phyloP scores from a whole-genome alignment of 2,888 invertebrate genomes.

The Itoplectis maculator region DNA sequence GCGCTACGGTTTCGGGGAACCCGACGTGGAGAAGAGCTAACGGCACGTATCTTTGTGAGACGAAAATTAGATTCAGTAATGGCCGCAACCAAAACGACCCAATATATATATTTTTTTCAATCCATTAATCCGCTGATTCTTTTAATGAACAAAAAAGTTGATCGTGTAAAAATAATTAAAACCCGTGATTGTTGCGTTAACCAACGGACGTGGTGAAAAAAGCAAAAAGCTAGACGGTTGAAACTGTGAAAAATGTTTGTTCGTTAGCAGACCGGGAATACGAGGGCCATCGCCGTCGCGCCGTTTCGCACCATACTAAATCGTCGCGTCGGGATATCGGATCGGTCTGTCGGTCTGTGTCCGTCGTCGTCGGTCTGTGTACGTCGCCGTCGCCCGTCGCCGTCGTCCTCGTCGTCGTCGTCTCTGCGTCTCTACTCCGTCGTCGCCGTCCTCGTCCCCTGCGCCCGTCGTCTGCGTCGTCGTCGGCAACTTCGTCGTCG shows the following conservation, averaged over 20 bases:
- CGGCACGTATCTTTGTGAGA: slow-evolving; percentile 44
- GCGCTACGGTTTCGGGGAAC: slow-evolving; percentile 67
- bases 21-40: slow-evolving; percentile 71
- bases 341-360: slow-evolving; percentile 68
- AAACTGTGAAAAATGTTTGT: slow-evolving; percentile 72
- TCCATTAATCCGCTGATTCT: neutral
- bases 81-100: slow-evolving; percentile 6
- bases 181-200: slow-evolving; percentile 53
- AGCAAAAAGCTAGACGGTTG: slow-evolving; percentile 51
- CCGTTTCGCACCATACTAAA: slow-evolving; percentile 94
- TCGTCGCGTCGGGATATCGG: slow-evolving; percentile 81
- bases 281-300: slow-evolving; percentile 93
- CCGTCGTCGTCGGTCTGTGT: slow-evolving; percentile 69
- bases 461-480: slow-evolving; percentile 57
- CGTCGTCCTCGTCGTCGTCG: slow-evolving; percentile 81
- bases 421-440: slow-evolving; percentile 74
- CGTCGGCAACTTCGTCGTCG: slow-evolving; percentile 73
- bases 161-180: neutral
- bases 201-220: slow-evolving; percentile 5
- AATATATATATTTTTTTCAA: neutral
- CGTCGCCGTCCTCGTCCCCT: slow-evolving; percentile 58
- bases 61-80: neutral
- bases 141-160: neutral
- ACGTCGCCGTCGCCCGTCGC: slow-evolving; percentile 81
- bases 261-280: slow-evolving; percentile 89